Percentiles rank a stretch among this genome's conserved stretches.
phyloP scores from a whole-genome alignment of 2,113 vertebrate species.

The Grammomys dolichurus region DNA sequence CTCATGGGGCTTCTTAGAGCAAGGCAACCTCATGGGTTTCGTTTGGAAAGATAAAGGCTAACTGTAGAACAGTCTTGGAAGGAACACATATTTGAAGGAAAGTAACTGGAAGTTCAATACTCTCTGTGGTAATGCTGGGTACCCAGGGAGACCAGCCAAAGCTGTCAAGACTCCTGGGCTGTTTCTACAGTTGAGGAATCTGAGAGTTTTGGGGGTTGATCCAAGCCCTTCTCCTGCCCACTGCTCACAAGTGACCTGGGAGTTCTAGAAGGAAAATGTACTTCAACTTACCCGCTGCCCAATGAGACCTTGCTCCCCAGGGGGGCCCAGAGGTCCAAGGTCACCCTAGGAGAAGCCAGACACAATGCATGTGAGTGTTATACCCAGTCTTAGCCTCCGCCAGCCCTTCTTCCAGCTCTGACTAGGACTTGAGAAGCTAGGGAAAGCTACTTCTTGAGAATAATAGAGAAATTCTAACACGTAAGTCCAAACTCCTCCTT shows the following conservation, averaged over 20 bases:
- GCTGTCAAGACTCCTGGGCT: neutral
- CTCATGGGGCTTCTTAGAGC: neutral
- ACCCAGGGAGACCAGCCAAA: neutral
- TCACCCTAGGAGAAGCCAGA: constrained; percentile 89
- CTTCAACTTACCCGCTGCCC: constrained; percentile 92
- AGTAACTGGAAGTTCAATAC: neutral
- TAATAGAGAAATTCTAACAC: neutral
- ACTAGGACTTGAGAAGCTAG: neutral
- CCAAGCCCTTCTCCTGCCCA: neutral
- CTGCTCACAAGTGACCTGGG: neutral
- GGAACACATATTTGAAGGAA: neutral
- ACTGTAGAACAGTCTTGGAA: neutral
- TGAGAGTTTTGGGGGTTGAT: neutral
- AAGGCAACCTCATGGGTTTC: neutral
- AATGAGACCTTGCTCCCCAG: constrained; percentile 93
- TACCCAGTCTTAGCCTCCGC: neutral
- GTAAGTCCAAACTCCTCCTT: neutral
- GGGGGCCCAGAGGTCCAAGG: constrained; percentile 89
- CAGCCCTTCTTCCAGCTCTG: neutral
- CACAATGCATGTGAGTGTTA: neutral
- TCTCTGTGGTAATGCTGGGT: neutral
- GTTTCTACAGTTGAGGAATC: neutral
- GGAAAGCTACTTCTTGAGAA: neutral
- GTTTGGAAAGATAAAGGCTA: neutral
- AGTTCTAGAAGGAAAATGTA: neutral